Percentiles rank a stretch among this genome's conserved stretches.
These are phyloP conservation scores for Branchinecta sandiegonensis DNA, from an alignment of 2,888 invertebrate species.

Conservation along the genomic window DNA sequence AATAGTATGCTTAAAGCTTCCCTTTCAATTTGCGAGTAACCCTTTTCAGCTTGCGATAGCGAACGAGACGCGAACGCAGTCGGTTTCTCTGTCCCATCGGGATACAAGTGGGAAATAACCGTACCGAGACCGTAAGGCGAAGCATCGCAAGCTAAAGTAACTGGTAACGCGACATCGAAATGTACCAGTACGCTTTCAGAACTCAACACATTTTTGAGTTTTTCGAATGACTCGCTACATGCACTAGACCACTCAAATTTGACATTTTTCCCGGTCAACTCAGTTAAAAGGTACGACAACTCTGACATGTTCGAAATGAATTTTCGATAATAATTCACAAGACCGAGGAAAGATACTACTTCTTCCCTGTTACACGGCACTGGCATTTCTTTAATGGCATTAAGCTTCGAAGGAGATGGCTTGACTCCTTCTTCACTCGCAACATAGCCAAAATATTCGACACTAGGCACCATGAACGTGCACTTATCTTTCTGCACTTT, in stretches of 20 bases:
- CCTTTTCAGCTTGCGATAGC: background rate
- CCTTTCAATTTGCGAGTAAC: background rate
- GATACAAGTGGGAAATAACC: background rate
- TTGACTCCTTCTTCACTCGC: background rate
- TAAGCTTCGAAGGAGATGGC: background rate
- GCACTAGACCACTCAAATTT: too few species aligned
- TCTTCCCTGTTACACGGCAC: background rate
- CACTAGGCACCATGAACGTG: background rate
- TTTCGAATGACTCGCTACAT: background rate
- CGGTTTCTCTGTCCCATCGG: background rate
- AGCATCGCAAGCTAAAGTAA: constrained; percentile 4
- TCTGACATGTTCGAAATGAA: too few species aligned
- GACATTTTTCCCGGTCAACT: too few species aligned
- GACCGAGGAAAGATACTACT: background rate
- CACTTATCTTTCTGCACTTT: background rate
- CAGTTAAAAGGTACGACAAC: too few species aligned
- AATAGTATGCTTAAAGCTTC: constrained; percentile 33
- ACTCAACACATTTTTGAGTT: background rate
- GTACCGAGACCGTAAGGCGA: background rate
- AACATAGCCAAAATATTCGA: background rate
- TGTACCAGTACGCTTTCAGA: constrained; percentile 1
- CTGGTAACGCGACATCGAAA: background rate
- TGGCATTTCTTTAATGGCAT: background rate
- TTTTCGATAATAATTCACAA: too few species aligned
- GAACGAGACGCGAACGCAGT: background rate